Evolutionary conservation across 2,113 vertebrate species (phyloP), one percentile per base, ranked within the genome.

Genomic region (Tor tambroides): DNA sequence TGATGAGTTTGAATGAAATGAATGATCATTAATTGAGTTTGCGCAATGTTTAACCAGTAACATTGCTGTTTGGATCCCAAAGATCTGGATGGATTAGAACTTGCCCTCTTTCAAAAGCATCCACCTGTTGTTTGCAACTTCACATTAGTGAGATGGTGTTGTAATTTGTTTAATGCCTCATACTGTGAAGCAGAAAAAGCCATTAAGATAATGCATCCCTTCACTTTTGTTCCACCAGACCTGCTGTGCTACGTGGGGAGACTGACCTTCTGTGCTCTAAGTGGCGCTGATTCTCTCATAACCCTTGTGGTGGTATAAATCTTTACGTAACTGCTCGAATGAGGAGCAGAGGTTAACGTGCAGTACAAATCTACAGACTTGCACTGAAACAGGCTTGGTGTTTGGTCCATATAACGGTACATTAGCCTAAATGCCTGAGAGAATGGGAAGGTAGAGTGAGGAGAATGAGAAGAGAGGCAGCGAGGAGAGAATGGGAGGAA

Each of bases 91-190:
- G 23, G 85, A 56, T 82, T 82, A 14, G 51, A 90, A 61, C 74
- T 83, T 67, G 6, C 23, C 35, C 77, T 74, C n/a, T 72, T 82
- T 63, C 67, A 82, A 90, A 90, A 79, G 76, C 69, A 84, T 79
- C 84, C 83, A 87, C 88, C 67, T 89, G 88, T 85, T 86, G 82
- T 87, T 89, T 43, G 51, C 59, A 63, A 88, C 80, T 89, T 86
- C 84, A 83, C 49, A 88, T 84, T 78, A n/a, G 71, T 26, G 81
- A 86, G 84, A 91, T 76, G 35, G 87, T 76, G 69, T 79, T 83
- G 61, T 91, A 75, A 93, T 93, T 89, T 92, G 87, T 92, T 92
- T 90, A 91, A 93, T 92, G 90, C 21, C 80, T 74, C 41, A 72
- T n/a, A n/a, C 75, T 89, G 61, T 85, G 69, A 89, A 85, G 81